These are phyloP conservation scores for Galeopterus variegatus DNA, from an alignment of 2,113 vertebrate species.

Conservation along the genomic window DNA sequence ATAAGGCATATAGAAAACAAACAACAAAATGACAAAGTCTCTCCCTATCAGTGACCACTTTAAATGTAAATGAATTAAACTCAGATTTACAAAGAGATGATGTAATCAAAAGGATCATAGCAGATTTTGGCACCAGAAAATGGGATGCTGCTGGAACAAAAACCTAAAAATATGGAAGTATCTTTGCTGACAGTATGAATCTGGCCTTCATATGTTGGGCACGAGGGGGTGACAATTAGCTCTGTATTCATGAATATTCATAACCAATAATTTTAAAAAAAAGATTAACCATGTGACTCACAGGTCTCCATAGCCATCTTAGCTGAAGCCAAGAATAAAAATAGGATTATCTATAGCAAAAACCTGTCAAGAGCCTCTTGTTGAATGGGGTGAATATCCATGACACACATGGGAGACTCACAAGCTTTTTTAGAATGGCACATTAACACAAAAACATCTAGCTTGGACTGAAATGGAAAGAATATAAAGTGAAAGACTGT, in stretches of 20 bases:
- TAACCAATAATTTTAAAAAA: neutral
- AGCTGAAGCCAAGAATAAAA: constrained; percentile 62
- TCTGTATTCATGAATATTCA: too few relatives aligned
- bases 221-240: too few relatives aligned
- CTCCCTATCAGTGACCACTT: constrained; percentile 11
- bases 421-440: constrained; percentile 10
- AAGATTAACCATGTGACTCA: constrained; percentile 59
- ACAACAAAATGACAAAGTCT: constrained; percentile 45
- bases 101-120: neutral
- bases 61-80: constrained; percentile 49
- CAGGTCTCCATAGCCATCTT: constrained; percentile 6
- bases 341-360: constrained; percentile 54
- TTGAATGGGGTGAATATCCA: constrained; percentile 1
- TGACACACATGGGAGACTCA: constrained; percentile 2
- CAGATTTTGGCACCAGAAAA: neutral
- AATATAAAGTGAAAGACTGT: neutral
- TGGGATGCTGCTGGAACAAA: neutral
- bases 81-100: constrained; percentile 55
- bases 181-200: too few relatives aligned
- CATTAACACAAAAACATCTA: neutral
- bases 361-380: constrained; percentile 13
- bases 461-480: neutral
- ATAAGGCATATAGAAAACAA: neutral
- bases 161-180: neutral
- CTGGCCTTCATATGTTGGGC: too few relatives aligned